Evolutionary conservation across 2,797 vertebrate genomes (phyloP), one percentile per base, ranked within the genome.

Genomic region (Centropyge bicolor): DNA sequence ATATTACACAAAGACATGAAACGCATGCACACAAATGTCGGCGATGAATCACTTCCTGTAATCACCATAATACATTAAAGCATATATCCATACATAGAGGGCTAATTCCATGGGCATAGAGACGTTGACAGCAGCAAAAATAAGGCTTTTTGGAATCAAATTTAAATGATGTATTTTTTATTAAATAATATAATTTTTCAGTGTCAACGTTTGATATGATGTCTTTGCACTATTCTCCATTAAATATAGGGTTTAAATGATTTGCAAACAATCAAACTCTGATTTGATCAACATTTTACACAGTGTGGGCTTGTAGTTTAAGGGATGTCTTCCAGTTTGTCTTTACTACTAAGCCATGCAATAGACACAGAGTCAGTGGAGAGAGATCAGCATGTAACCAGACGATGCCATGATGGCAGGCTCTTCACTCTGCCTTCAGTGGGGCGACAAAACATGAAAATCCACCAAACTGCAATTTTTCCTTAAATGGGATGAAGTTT

Each of bases 11-110:
- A 74, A 85, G 73, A 62, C 71, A 48, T 45, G 51, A 83, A 75
- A 78, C 70, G 55, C 76, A 70, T 61, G 13, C 24, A 56, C 70
- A 66, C 20, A 49, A 43, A 51, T 8, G 63, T 64, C 49, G 70
- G 1, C 1, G 2, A 75, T 91, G 62, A 86, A 81, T 88, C 82
- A 85, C 68, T 85, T 87, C 67, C 83, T 84, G 67, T 68, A 40
- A 49, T 77, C 20, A 67, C 59, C 83, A n/a, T 65, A 36, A 67
- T 5, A 60, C 51, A 70, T 40, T 65, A 74, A 70, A 70, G 40
- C 36, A 49, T 49, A 46, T 59, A 64, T 74, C 17, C 57, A 86
- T 65, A 60, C 22, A 24, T 35, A 12, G 22, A 40, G 5, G 35
- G 14, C 17, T 10, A 8, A 4, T 45, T 41, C 11, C 22, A 45